phyloP scores from a whole-genome alignment of 2,888 invertebrate genomes.

The Celastrina argiolus region DNA sequence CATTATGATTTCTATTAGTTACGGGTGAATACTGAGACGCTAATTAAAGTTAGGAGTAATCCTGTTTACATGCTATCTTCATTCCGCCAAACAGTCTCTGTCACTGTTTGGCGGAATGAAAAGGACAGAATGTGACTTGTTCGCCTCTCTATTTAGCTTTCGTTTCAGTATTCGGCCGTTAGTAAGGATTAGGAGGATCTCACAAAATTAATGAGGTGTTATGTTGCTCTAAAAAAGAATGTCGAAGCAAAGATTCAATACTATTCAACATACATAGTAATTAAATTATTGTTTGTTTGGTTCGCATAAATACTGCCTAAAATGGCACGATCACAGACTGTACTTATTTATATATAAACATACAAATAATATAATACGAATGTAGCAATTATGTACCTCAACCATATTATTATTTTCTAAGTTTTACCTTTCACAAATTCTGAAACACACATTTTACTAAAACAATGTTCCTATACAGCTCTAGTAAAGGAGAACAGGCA shows the following conservation, averaged over 20 bases:
- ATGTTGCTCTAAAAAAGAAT: not conserved
- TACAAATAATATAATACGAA: slow-evolving; percentile 9
- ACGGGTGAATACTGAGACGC: no score
- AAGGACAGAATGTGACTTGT: no score
- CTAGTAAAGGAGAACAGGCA: no score
- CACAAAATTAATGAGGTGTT: slow-evolving; percentile 11
- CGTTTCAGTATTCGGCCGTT: not conserved
- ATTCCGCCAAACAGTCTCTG: no score
- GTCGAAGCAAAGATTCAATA: not conserved
- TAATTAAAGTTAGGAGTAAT: no score
- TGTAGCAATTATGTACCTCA: slow-evolving; percentile 14
- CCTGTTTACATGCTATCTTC: no score
- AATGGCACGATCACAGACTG: slow-evolving; percentile 7
- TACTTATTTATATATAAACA: slow-evolving; percentile 17
- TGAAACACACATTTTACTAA: not conserved
- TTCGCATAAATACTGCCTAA: not conserved
- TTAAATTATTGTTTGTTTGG: not conserved
- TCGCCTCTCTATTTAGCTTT: no score
- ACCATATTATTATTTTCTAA: not conserved
- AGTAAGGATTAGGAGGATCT: slow-evolving; percentile 3
- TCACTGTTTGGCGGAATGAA: no score
- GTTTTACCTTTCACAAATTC: not conserved
- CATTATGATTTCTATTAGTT: no score
- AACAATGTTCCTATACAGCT: not conserved
- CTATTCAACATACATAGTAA: not conserved